Conservation (phyloP, 2,113 vertebrate species). For the Etheostoma cragini region DNA sequence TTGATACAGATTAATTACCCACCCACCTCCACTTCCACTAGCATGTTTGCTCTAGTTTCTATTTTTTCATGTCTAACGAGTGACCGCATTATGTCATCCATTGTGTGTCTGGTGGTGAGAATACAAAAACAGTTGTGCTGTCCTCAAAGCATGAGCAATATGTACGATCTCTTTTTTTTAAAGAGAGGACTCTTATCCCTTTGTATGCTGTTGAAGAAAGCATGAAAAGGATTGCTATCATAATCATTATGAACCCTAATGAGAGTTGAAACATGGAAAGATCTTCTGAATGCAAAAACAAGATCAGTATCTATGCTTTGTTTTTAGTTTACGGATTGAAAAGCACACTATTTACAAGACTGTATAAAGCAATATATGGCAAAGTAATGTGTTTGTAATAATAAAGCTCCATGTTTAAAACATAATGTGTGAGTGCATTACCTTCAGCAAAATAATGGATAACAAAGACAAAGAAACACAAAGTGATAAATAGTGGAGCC, state of each 20-base stretch:
- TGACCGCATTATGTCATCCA: conserved; percentile 48
- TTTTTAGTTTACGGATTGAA: conserved; percentile 47
- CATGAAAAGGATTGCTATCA: conserved; percentile 66
- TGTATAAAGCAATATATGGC: conserved; percentile 76
- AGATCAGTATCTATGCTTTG: conserved; percentile 49
- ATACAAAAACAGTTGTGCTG: conserved; percentile 47
- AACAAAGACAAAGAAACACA: not conserved
- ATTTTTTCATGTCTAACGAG: conserved; percentile 47
- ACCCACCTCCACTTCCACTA: not conserved
- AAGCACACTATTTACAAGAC: conserved; percentile 69
- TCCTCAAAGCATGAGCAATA: conserved; percentile 80
- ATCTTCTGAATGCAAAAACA: conserved; percentile 73
- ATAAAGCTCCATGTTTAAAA: conserved; percentile 77
- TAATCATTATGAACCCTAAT: conserved; percentile 20
- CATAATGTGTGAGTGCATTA: not conserved
- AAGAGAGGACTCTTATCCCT: conserved; percentile 34
- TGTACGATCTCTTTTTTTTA: conserved; percentile 49
- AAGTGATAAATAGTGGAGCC: not conserved
- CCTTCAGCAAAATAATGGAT: conserved; percentile 1
- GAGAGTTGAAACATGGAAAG: conserved; percentile 35
- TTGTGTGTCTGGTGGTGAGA: conserved; percentile 57
- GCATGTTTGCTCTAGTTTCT: conserved; percentile 72
- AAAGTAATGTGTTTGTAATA: conserved; percentile 74
- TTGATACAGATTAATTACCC: conserved; percentile 42
- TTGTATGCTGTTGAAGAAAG: conserved; percentile 60